Evolutionary conservation across 37 sponge, comb jelly and placozoan species (phyloP), one percentile per base, ranked within the genome.

Genomic region (Geodia barretti): DNA sequence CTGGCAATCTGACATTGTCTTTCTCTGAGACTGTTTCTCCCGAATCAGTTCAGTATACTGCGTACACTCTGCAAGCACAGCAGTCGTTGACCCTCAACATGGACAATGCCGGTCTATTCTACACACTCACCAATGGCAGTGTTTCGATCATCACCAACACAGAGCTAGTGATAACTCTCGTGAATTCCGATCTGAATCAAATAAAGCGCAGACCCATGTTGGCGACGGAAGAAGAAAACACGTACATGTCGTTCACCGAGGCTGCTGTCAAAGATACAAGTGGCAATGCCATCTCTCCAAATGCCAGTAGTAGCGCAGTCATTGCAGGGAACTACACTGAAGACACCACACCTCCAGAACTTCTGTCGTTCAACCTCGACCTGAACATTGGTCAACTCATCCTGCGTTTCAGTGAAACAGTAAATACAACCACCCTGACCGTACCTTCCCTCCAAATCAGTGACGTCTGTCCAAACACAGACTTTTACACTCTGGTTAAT

Each of bases 391-490:
- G 94, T 0, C 65, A 79, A 29, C 80, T 96, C 32, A 72, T 38
- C 21, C 76, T 96, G 8, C 54, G 80, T 31, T 93, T 96, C 81
- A 90, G 85, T 70, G 97, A 96, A 86, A 93, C 94, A 19, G 89
- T 96, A 24, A 90, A 85, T 75, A 38, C 70, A 9, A 58, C 84
- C 11, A 74, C 89, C 19, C 66, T 95, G 29, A 9, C 68, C 1
- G 68, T 79, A 24, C 33, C 78, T n/a, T 60, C 62, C 34, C 73
- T 91, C 74, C 75, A 75, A 4, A 64, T 95, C n/a, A 81, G 37
- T 33, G 91, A 83, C 72, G 24, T 73, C 33, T 70, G 76, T 34
- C 72, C 72, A 14, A 26, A 30, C 36, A 39, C 76, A 24, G 26
- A 31, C 40, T 42, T 34, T 34, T 4, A 25, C 28, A 61, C 34